Percentiles rank a stretch among this genome's conserved stretches.
These are phyloP conservation scores for Akabosia matsudoensis DNA, from an alignment of 1,140 invertebrate genomes.

Conservation along the genomic window DNA sequence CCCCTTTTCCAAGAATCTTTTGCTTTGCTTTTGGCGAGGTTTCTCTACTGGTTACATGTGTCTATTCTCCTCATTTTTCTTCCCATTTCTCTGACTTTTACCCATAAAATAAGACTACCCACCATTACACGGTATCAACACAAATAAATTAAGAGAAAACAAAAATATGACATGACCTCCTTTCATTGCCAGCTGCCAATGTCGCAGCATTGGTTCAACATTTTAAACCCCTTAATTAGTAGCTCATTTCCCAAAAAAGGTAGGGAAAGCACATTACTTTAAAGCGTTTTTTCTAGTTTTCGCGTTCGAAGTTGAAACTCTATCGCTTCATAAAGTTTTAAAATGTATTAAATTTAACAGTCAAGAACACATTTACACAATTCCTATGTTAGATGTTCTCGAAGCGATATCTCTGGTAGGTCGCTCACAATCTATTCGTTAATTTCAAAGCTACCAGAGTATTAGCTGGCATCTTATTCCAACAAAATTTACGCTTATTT, in stretches of 20 bases:
- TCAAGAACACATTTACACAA: too few species aligned
- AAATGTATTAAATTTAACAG: not conserved
- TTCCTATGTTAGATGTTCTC: too few species aligned
- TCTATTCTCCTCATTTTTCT: not conserved
- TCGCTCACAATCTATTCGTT: too few species aligned
- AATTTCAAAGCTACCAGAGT: too few species aligned
- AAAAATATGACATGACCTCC: constrained; percentile 17
- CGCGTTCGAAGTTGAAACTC: not conserved
- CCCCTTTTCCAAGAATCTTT: constrained; percentile 1
- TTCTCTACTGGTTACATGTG: not conserved
- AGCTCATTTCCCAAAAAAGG: not conserved
- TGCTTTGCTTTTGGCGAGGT: not conserved
- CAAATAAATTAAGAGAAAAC: not conserved
- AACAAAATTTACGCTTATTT: too few species aligned
- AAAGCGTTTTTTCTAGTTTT: too few species aligned
- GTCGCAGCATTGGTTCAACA: not conserved
- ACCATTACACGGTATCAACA: not conserved
- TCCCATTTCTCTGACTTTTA: not conserved
- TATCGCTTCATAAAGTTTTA: constrained; percentile 9
- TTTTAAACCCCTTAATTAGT: constrained; percentile 8
- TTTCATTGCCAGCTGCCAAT: not conserved
- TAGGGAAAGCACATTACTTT: not conserved
- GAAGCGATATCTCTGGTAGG: too few species aligned
- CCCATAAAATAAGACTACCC: not conserved
- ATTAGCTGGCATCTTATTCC: too few species aligned